These are phyloP conservation scores for Eptatretus burgeri DNA, from an alignment of 2,113 vertebrate genomes.

Conservation along the genomic window DNA sequence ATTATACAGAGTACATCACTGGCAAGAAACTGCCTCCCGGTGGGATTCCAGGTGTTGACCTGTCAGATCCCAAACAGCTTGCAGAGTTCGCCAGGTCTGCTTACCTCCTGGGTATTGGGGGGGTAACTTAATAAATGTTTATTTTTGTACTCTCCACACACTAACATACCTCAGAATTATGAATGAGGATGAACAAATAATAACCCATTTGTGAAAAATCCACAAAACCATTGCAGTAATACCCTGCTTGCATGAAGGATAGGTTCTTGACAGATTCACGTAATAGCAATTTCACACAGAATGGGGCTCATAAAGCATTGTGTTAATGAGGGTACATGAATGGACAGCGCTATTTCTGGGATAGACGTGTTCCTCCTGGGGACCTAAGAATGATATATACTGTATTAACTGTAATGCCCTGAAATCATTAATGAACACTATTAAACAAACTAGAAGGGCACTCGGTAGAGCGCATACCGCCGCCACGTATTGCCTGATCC, in stretches of 20 bases:
- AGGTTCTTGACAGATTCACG: neutral
- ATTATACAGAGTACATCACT: slow-evolving; percentile 97
- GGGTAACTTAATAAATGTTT: slow-evolving; percentile 4
- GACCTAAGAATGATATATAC: too few species aligned
- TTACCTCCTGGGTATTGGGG: slow-evolving; percentile 3
- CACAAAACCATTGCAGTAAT: neutral
- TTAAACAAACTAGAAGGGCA: too few species aligned
- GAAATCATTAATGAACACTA: too few species aligned
- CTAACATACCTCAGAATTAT: slow-evolving; percentile 4
- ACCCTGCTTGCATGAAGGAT: too few species aligned
- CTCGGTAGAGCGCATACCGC: too few species aligned
- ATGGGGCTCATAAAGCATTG: neutral
- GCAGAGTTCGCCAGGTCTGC: slow-evolving; percentile 77
- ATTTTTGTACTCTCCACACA: slow-evolving; percentile 8
- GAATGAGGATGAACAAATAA: neutral
- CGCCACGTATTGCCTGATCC: too few species aligned
- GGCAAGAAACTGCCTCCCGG: slow-evolving; percentile 92
- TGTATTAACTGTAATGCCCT: too few species aligned
- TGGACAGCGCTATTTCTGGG: neutral
- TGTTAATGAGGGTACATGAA: neutral
- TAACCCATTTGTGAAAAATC: neutral
- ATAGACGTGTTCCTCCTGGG: neutral
- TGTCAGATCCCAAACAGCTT: slow-evolving; percentile 87
- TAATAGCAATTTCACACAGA: neutral
- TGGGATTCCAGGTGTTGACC: slow-evolving; percentile 83